Evolutionary conservation across 1,140 invertebrate species (phyloP), one percentile per base, ranked within the genome.

Genomic region (Ceratina japonica): DNA sequence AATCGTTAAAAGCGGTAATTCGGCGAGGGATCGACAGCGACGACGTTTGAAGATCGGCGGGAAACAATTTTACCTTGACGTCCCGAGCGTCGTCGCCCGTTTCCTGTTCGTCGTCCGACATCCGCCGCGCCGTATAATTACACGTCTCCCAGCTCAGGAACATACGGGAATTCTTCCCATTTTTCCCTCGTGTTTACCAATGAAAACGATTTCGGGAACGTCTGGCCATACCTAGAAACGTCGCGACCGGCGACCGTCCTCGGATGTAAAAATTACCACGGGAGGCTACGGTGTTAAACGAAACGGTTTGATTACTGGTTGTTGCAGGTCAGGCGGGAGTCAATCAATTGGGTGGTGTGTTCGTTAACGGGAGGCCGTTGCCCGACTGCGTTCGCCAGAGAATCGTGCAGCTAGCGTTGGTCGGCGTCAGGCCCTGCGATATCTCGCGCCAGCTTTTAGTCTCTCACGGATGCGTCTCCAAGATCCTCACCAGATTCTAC

Each of bases 401-500:
- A 79, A 99, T 99, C 86, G 98, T 99, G 0, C 97, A 99, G 89
- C 93, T 99, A 87, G 98, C 98, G 20, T 93, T 98, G 74, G 94
- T 98, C 89, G 97, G 97, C 8, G 97, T 99, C 0, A 93, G 98
- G 72, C 98, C 98, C 13, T 99, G 98, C 91, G 98, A 99, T 92
- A 99, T 99, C 90, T 98, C 97, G 5, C 93, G 98, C 62, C 97
- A 98, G 89, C 93, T 99, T 37, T 94, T 98, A 15, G 98, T 99
- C 10, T 99, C 98, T 0, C 98, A 99, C 90, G 98, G 98, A 81
- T 97, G 97, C 89, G 97, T 98, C n/a, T 98, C 97, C 15, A 99
- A 99, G 94, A 99, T 99, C 81, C 94, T 99, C 15, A 99, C 98
- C 3, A 94, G 98, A 78, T 99, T 98, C 93, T 99, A 98, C 89